phyloP scores from a whole-genome alignment of 1,140 invertebrate genomes.

The Sitobion miscanthi region DNA sequence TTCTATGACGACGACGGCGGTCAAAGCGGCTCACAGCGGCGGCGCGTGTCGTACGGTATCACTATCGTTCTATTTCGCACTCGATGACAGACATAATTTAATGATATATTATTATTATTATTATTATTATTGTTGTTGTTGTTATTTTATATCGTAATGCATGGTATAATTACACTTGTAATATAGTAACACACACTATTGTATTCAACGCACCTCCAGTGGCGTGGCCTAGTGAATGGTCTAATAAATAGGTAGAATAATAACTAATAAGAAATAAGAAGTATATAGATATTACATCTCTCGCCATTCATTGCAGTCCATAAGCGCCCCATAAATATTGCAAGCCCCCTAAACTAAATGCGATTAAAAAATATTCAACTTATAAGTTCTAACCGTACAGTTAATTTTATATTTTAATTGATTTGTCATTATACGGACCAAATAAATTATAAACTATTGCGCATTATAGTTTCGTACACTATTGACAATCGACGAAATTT shows the following conservation, averaged over 20 bases:
- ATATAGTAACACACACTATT: neutral
- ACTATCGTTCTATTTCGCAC: neutral
- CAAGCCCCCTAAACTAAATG: neutral
- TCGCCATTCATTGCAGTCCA: neutral
- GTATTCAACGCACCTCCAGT: slow-evolving; percentile 1
- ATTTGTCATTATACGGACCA: neutral
- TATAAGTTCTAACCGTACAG: neutral
- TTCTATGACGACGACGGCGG: neutral
- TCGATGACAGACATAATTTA: neutral
- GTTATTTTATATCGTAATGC: slow-evolving; percentile 32
- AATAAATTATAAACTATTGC: neutral
- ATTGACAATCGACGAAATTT: neutral
- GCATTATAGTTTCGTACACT: neutral
- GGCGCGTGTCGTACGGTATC: neutral
- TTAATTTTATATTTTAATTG: neutral
- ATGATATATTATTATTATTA: neutral
- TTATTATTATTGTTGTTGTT: neutral
- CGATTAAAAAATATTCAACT: neutral
- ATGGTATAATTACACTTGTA: neutral
- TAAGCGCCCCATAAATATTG: no score
- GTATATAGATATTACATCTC: neutral
- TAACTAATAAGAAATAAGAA: neutral
- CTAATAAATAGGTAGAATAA: neutral
- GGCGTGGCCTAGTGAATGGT: neutral
- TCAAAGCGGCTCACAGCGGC: neutral